Conservation (phyloP, 2,113 vertebrate genomes). For the Orycteropus afer region DNA sequence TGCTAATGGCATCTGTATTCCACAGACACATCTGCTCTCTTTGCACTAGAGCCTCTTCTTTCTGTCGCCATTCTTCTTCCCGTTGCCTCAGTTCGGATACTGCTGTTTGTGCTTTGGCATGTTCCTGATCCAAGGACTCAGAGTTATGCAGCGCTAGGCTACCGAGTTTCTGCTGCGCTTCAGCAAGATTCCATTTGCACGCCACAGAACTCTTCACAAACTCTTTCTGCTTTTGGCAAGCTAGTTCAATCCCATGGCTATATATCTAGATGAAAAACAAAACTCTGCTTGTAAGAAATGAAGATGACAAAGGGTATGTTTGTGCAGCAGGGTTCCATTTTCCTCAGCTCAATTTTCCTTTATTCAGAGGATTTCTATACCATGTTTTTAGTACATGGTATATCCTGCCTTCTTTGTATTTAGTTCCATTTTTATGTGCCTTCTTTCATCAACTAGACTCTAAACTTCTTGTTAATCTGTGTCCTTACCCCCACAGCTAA, state of each 20-base stretch:
- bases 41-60: slow-evolving; percentile 93
- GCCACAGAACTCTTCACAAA: slow-evolving; percentile 94
- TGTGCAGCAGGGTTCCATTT: background rate
- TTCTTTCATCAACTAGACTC: slow-evolving; percentile 43
- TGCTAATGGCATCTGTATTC: slow-evolving; percentile 88
- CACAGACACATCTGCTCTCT: slow-evolving; percentile 89
- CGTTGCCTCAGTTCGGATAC: slow-evolving; percentile 90
- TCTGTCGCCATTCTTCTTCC: slow-evolving; percentile 96
- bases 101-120: slow-evolving; percentile 89
- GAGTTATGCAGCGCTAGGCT: slow-evolving; percentile 95
- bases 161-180: slow-evolving; percentile 96
- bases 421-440: slow-evolving; percentile 30
- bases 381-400: background rate
- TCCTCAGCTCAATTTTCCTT: background rate
- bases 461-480: slow-evolving; percentile 28
- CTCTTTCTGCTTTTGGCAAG: slow-evolving; percentile 93
- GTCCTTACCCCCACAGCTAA: background rate
- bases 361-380: background rate
- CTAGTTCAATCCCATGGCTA: slow-evolving; percentile 89
- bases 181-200: slow-evolving; percentile 95
- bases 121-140: slow-evolving; percentile 95
- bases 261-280: slow-evolving; percentile 83
- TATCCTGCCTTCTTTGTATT: background rate
- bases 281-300: slow-evolving; percentile 43
- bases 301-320: background rate